Percentiles rank a stretch among this genome's conserved stretches.
phyloP scores from a whole-genome alignment of 2,797 vertebrate species.

The Rhodeus uyekii region DNA sequence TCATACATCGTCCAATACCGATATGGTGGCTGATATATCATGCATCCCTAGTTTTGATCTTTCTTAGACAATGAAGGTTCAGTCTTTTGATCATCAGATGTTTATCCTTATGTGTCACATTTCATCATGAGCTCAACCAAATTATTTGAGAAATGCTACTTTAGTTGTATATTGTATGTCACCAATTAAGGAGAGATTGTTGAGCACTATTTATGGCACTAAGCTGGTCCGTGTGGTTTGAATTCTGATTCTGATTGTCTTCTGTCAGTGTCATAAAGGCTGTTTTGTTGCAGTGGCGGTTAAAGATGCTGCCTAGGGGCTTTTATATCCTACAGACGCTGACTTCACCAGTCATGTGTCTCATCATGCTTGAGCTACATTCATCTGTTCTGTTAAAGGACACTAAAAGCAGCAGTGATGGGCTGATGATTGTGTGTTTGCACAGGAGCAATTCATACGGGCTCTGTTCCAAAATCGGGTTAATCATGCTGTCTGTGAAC shows the following conservation, averaged over 20 bases:
- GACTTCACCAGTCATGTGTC: not conserved
- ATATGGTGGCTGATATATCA: too few relatives aligned
- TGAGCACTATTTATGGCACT: not conserved
- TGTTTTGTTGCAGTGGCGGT: not conserved
- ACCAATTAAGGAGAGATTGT: not conserved
- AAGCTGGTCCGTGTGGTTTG: not conserved
- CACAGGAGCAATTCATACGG: not conserved
- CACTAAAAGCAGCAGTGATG: not conserved
- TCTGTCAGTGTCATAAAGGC: not conserved
- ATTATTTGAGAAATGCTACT: not conserved
- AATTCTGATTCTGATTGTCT: not conserved
- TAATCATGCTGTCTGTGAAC: not conserved
- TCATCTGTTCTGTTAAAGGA: not conserved
- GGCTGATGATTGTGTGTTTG: not conserved
- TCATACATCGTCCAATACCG: too few relatives aligned
- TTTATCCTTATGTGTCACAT: not conserved
- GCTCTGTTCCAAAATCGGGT: not conserved
- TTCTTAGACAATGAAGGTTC: not conserved
- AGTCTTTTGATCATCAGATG: not conserved
- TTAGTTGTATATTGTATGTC: not conserved
- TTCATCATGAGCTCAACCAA: not conserved
- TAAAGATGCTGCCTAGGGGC: not conserved
- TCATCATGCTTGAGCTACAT: not conserved
- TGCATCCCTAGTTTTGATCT: too few relatives aligned
- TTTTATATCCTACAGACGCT: constrained; percentile 3